phyloP scores from a whole-genome alignment of 2,888 invertebrate genomes.

The Tenthredo amoena region DNA sequence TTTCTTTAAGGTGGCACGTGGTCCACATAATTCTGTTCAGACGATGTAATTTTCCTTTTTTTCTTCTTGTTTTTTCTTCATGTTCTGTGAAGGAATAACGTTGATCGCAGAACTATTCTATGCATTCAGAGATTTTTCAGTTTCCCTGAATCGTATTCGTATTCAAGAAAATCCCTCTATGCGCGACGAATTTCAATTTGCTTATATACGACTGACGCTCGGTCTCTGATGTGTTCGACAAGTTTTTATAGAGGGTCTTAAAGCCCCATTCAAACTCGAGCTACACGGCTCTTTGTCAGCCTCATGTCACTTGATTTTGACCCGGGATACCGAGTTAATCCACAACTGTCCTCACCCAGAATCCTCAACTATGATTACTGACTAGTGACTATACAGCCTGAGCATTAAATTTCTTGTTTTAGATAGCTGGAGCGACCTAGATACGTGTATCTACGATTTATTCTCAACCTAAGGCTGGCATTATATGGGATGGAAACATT shows the following conservation, averaged over 20 bases:
- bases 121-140: not conserved
- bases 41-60: not conserved
- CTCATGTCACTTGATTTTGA: not conserved
- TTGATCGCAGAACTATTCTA: not conserved
- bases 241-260: slow-evolving; percentile 18
- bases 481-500: not conserved
- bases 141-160: not conserved
- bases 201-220: not conserved
- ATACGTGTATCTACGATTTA: not conserved
- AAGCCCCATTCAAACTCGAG: slow-evolving; percentile 7
- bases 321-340: not conserved
- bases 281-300: not conserved
- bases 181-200: not conserved
- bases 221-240: not conserved
- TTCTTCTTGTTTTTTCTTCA: not conserved
- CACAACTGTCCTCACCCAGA: not conserved
- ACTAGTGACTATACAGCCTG: not conserved
- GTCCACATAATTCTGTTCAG: not conserved
- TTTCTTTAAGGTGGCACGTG: not conserved
- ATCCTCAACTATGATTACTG: not conserved
- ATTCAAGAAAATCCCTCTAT: slow-evolving; percentile 15
- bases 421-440: not conserved
- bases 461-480: not conserved
- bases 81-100: not conserved
- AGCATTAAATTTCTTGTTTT: not conserved